Conservation (phyloP, 2,113 vertebrate genomes). For the Pardalotus punctatus region DNA sequence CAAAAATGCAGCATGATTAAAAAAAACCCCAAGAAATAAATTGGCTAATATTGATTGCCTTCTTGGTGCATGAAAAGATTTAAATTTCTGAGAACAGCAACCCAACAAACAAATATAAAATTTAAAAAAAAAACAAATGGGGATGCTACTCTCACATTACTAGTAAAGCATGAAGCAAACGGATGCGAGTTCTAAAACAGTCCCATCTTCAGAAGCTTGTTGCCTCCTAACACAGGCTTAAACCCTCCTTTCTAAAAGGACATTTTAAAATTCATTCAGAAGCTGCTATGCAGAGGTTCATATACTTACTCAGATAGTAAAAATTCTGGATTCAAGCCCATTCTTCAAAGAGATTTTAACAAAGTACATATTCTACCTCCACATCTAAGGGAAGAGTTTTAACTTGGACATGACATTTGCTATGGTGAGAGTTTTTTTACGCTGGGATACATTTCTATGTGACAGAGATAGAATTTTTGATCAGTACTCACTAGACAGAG, state of each 20-base stretch:
- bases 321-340: background rate
- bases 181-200: background rate
- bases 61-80: background rate
- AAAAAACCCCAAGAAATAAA: fast-evolving
- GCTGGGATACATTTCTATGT: background rate
- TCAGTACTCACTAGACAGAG: background rate
- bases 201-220: background rate
- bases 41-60: background rate
- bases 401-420: background rate
- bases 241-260: background rate
- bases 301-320: background rate
- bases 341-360: background rate
- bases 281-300: background rate
- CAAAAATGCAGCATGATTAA: fast-evolving
- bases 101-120: background rate
- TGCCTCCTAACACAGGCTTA: background rate
- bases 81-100: background rate
- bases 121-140: background rate
- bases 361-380: background rate
- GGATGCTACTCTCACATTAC: background rate
- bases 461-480: background rate
- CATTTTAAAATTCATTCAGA: background rate
- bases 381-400: background rate
- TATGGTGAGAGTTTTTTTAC: background rate
- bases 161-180: background rate